Evolutionary conservation across 1,140 invertebrate genomes (phyloP).

Genomic region (Probaryconus sp.): DNA sequence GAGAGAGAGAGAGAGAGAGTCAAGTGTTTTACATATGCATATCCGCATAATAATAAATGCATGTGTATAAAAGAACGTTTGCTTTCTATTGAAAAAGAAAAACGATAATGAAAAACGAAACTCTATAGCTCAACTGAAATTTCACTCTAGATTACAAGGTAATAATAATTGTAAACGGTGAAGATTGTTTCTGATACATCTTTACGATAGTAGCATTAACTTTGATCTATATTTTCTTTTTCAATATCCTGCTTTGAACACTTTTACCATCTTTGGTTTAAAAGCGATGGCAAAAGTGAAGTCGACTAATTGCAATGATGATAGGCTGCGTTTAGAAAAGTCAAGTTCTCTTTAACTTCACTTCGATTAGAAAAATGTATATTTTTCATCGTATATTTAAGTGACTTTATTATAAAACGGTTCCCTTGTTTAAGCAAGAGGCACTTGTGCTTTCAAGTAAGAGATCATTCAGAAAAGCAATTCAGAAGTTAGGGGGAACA

Average conservation of each 20-base stretch:
- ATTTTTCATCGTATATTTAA: background rate
- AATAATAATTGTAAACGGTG: conserved; percentile 15
- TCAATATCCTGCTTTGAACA: conserved; percentile 33
- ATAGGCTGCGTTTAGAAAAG: background rate
- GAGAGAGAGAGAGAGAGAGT: no score
- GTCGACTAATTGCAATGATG: conserved; percentile 1
- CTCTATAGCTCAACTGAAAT: conserved; percentile 29
- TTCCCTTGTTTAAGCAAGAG: conserved; percentile 9
- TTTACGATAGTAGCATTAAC: conserved; percentile 4
- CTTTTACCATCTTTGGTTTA: conserved; percentile 31
- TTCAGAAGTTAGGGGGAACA: conserved; percentile 8
- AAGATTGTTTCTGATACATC: conserved; percentile 1
- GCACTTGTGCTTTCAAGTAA: conserved; percentile 14
- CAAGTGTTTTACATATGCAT: conserved; percentile 20
- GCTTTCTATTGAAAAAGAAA: conserved; percentile 37
- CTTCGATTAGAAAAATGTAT: no score
- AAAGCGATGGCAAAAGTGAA: conserved; percentile 17
- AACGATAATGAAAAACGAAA: conserved; percentile 35
- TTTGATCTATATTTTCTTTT: conserved; percentile 25
- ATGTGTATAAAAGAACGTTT: background rate
- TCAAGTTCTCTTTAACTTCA: no score
- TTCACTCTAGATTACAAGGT: conserved; percentile 31
- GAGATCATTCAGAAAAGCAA: conserved; percentile 28
- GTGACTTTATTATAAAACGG: conserved; percentile 5
- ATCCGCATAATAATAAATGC: no score